A percentile compares a stretch with the other conserved stretches of the same genome.
Conservation (phyloP, 2,113 vertebrate species). For the Gallinago jamesoni region DNA sequence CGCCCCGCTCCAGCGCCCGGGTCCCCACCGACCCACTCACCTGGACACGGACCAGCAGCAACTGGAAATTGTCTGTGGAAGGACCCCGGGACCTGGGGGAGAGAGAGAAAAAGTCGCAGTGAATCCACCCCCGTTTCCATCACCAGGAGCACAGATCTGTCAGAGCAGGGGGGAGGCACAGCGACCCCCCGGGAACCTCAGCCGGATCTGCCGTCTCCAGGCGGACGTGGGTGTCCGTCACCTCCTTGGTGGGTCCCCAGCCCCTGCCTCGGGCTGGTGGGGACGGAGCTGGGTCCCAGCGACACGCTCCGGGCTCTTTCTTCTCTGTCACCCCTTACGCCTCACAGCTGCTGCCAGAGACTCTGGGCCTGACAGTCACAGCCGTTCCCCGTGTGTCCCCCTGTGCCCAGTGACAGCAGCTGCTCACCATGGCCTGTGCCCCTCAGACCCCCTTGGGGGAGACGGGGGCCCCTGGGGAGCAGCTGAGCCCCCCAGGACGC, state of each 20-base stretch:
- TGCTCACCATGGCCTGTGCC: neutral
- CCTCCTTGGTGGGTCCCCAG: neutral
- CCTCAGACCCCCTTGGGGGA: neutral
- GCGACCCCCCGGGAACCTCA: neutral
- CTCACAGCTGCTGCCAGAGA: rapidly evolving
- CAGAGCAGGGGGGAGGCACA: neutral
- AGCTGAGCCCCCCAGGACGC: neutral
- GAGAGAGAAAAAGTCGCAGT: neutral
- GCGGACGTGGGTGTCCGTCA: rapidly evolving
- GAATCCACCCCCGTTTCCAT: neutral
- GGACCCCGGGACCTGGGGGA: neutral
- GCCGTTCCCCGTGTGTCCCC: neutral
- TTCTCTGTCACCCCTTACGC: neutral
- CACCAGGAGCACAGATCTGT: neutral
- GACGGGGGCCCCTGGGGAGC: neutral
- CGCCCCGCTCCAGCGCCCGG: rapidly evolving
- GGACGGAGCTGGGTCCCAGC: neutral
- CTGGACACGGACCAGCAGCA: neutral
- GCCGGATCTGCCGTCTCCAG: neutral
- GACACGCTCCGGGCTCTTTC: neutral
- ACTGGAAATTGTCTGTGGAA: rapidly evolving
- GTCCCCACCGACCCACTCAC: rapidly evolving
- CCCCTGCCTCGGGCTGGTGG: rapidly evolving
- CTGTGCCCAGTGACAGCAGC: rapidly evolving
- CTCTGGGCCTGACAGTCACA: neutral